Evolutionary conservation across 2,797 vertebrate genomes (phyloP), one percentile per base, ranked within the genome.

Genomic region (Syngnathus acus): DNA sequence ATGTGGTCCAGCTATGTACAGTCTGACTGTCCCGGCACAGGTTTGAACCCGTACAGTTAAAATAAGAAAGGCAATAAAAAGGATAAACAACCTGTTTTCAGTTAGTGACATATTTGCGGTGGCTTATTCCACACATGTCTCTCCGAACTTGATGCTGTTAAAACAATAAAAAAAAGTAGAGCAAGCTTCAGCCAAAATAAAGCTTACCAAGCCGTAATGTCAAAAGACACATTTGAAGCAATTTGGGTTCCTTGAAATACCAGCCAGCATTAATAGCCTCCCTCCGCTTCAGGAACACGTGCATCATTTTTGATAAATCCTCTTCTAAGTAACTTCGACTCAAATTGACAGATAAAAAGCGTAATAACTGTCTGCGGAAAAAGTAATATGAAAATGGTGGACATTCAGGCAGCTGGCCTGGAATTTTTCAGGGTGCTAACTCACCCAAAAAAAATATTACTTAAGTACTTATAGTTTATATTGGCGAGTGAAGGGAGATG

Each of bases 51-150:
- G 78, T 65, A 65, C 61, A 80, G 78, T 82, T 82, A 82, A 84
- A 88, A 86, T 78, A 84, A 76, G 68, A 82, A 64, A 65, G 19
- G n/a, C 60, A 45, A 45, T 26, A 47, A 62, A 55, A 75, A 82
- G 83, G 64, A 84, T 75, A 83, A 85, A 86, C 75, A 87, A 70
- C 70, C 73, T 85, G 78, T 80, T 86, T 86, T 77, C 73, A 83
- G 76, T 89, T 88, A 81, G 47, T 75, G 62, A 64, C 78, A 87
- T 83, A 79, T 84, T 83, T 87, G 79, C 74, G 83, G 81, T 60
- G 72, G 67, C 84, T 84, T 83, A 76, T 65, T 79, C 70, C 60
- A 47, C 42, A 47, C 42, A 26, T 26, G 62, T 64, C 23, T 64
- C 23, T 64, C 45, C 37, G 62, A 48, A 48, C 62, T 48, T 63